These are phyloP conservation scores for Chloropsis cyanopogon DNA, from an alignment of 2,113 vertebrate genomes.

Conservation along the genomic window DNA sequence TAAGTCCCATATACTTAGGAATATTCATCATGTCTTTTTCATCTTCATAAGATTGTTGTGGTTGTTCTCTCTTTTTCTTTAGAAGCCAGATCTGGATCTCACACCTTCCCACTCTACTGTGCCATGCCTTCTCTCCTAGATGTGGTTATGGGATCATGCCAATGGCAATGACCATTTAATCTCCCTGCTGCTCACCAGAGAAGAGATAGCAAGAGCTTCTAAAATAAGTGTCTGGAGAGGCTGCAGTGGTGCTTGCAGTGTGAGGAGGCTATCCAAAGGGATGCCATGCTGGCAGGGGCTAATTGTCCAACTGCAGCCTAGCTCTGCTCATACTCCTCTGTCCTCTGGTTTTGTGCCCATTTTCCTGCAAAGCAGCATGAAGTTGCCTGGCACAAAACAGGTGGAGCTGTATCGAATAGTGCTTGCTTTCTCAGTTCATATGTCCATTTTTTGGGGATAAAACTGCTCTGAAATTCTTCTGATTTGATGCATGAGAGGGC, in stretches of 20 bases:
- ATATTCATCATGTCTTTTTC: not conserved
- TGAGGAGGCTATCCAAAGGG: not conserved
- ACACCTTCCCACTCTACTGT: not conserved
- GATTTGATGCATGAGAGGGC: not conserved
- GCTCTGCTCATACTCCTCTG: not conserved
- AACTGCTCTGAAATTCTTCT: not conserved
- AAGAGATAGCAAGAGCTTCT: not conserved
- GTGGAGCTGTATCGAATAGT: not conserved
- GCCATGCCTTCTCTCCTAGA: not conserved
- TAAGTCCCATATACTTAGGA: not conserved
- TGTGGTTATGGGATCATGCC: not conserved
- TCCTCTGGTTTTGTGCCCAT: not conserved
- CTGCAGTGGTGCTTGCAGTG: not conserved
- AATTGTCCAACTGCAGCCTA: not conserved
- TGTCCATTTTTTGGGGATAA: not conserved
- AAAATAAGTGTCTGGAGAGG: not conserved
- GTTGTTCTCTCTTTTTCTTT: not conserved
- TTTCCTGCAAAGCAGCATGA: not conserved
- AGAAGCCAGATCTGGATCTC: not conserved
- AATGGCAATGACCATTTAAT: not conserved
- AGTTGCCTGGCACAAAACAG: not conserved
- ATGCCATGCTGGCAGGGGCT: not conserved
- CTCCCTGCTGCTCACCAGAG: not conserved
- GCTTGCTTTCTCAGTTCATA: not conserved
- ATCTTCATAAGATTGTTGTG: not conserved